phyloP scores from a whole-genome alignment of 2,113 vertebrate species.

The Phalacrocorax aristotelis region DNA sequence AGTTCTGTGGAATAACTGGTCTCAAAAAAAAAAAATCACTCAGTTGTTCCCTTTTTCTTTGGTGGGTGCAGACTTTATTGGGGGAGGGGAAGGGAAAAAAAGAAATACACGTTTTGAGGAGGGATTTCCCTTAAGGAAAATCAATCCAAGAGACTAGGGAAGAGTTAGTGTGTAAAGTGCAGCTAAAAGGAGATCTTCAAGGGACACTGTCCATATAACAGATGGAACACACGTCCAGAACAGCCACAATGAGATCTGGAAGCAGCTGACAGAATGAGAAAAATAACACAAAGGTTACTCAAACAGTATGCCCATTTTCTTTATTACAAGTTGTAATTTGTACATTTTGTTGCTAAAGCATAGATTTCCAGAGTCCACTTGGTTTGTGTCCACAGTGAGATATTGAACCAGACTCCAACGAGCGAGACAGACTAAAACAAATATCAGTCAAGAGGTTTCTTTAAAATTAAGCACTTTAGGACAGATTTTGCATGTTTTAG shows the following conservation, averaged over 20 bases:
- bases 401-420: neutral
- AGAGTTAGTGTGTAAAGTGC: neutral
- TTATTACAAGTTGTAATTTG: neutral
- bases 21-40: neutral
- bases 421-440: neutral
- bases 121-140: neutral
- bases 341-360: neutral
- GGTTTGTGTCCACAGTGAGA: neutral
- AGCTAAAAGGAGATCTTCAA: neutral
- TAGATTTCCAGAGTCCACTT: neutral
- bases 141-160: neutral
- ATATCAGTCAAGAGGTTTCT: neutral
- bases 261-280: neutral
- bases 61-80: neutral
- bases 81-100: neutral
- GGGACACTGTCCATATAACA: accelerated
- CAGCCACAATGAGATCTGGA: neutral
- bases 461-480: neutral
- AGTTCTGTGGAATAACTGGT: neutral
- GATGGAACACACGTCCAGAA: neutral
- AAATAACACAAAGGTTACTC: neutral
- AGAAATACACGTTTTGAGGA: neutral
- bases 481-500: neutral
- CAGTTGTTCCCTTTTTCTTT: neutral
- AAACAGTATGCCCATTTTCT: neutral